phyloP scores from a whole-genome alignment of 2,888 invertebrate genomes.

The Alviniconcha strummeri region DNA sequence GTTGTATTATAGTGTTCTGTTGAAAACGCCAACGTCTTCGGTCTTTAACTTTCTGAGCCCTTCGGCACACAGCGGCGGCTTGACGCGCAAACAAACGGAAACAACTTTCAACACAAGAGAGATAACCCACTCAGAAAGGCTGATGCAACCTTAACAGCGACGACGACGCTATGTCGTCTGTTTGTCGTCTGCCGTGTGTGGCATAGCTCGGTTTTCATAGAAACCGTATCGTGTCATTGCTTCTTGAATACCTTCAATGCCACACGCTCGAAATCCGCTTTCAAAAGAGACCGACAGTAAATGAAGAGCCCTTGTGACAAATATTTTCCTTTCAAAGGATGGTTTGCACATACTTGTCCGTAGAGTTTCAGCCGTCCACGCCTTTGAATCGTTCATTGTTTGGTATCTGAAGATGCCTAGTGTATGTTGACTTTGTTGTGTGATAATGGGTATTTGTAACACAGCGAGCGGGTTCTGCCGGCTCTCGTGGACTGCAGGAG shows the following conservation, averaged over 20 bases:
- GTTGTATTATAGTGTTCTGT: no score
- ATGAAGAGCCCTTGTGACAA: no score
- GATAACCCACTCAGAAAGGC: background rate
- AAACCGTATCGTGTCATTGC: conserved; percentile 13
- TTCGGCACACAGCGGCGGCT: conserved; percentile 13
- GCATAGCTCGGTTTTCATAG: conserved; percentile 24
- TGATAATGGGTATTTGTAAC: no score
- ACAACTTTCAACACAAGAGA: conserved; percentile 8
- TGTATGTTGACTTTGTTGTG: no score
- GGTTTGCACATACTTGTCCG: no score
- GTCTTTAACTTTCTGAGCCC: conserved; percentile 1
- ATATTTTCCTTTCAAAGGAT: no score
- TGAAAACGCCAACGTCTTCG: background rate
- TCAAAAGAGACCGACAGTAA: background rate
- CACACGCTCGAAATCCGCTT: background rate
- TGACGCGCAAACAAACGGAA: background rate
- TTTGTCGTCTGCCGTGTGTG: background rate
- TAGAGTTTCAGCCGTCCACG: no score
- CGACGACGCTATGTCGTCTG: no score
- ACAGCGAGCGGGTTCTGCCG: no score
- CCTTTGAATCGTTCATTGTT: no score
- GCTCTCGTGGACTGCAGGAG: no score
- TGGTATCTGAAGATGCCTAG: no score
- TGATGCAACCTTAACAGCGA: background rate
- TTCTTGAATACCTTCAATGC: background rate